Evolutionary conservation across 2,797 vertebrate genomes (phyloP), one percentile per base, ranked within the genome.

Genomic region (Momotus momota): DNA sequence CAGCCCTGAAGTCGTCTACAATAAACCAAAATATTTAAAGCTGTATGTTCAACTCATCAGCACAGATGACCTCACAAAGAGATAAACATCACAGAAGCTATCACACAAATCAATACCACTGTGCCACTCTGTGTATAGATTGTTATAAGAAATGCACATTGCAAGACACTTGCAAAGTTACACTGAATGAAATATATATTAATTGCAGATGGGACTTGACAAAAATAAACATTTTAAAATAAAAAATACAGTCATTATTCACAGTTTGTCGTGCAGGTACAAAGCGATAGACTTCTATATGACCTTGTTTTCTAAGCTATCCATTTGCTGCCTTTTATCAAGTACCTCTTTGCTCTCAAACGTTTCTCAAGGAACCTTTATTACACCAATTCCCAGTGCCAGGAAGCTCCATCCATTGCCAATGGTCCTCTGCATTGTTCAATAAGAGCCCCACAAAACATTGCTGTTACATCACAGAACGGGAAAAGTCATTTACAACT

Each of bases 61-160:
- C 78, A 86, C 48, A 79, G 55, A 31, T 73, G 87, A 93, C 77
- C 77, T 35, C 73, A 81, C 58, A 79, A 66, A 75, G 84, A 84
- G 73, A 93, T 77, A 90, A 94, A 90, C 90, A 86, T 46, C 83
- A 43, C 70, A 93, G 80, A 74, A 93, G 60, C 27, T 82, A 77
- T 65, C 70, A 67, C 55, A 86, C 55, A 85, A 49, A 95, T 90
- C 93, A 84, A 73, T 94, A 81, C 7, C 15, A 13, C 57, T 40
- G 48, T 84, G 62, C 52, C 82, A 74, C 60, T 84, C 86, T 70
- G 33, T 46, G 48, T 4, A 75, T 15, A 54, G 38, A 38, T 6
- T 71, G 31, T 13, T 80, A 16, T 5, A 90, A 62, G 69, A 86
- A 96, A 83, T 13, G 29, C 40, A 88, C 64, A 33, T 51, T 85